Percentiles rank a stretch among this genome's conserved stretches.
These are phyloP conservation scores for Polylopha cassiicola DNA, from an alignment of 2,888 invertebrate genomes.

Conservation along the genomic window DNA sequence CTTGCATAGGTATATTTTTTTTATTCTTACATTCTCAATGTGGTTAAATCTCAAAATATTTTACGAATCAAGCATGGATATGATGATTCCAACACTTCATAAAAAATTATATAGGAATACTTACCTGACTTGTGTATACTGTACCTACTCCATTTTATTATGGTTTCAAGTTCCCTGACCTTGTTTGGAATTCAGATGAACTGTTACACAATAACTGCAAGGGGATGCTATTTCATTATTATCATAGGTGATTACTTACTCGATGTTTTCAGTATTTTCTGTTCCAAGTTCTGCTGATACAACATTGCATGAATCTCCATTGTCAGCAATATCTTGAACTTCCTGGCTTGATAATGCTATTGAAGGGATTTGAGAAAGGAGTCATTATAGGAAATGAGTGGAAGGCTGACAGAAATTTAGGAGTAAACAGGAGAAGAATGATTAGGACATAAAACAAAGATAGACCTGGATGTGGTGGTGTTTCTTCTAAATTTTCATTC, in stretches of 20 bases:
- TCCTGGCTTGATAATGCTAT: constrained; percentile 5
- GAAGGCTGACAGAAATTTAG: constrained; percentile 22
- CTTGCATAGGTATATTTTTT: too few species aligned
- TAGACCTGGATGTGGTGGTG: constrained; percentile 44
- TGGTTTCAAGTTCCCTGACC: too few species aligned
- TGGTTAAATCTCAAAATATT: too few species aligned
- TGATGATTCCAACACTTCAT: too few species aligned
- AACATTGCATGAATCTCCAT: background rate
- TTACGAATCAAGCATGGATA: too few species aligned
- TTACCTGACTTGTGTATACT: too few species aligned
- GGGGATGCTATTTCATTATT: too few species aligned
- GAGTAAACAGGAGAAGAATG: constrained; percentile 22
- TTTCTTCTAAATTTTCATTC: constrained; percentile 30
- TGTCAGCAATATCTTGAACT: constrained; percentile 7
- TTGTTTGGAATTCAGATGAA: too few species aligned
- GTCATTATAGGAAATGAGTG: constrained; percentile 26
- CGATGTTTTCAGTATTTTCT: constrained; percentile 26
- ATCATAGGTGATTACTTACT: constrained; percentile 25
- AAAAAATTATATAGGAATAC: too few species aligned
- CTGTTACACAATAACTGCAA: too few species aligned
- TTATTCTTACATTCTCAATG: too few species aligned
- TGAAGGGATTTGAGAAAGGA: constrained; percentile 2
- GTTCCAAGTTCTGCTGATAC: constrained; percentile 22
- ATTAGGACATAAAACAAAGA: constrained; percentile 26
- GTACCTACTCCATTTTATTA: too few species aligned